Base-by-base conservation (phyloP, 2,113 vertebrate genomes). In the Crotalus horridus region DNA sequence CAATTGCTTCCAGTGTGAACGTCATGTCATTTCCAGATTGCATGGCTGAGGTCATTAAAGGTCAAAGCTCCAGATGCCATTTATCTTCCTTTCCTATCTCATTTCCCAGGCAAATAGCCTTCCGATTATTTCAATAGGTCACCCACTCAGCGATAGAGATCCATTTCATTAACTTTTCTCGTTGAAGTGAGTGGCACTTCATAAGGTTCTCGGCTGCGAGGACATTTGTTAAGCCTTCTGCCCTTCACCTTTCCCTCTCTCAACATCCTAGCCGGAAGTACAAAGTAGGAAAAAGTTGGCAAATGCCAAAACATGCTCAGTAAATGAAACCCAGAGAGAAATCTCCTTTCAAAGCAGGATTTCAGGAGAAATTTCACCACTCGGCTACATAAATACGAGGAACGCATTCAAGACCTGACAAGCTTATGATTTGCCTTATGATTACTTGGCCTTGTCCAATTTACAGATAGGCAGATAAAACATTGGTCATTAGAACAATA, bases 101-200 rank as follows among this genome's bases (percentile, higher is more conserved):
- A 5, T 94, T 92, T 96, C 90, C 86, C 90, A 93, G 92, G 85
- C 92, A 95, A 95, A 91, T 92, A 92, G 54, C 92, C 92, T 94
- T 96, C 91, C 89, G 93, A 94, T 97, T 96, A 93, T 69, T 93
- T 94, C 95, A 94, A 85, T 94, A 96, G 94, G 91, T 92, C 94
- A 91, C 74, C 86, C 88, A 69, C 91, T 95, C 90, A n/a, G 88
- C 56, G 56, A 93, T 43, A 92, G 39, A 21, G 89, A 94, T 91
- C 85, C 69, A 85, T 96, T 93, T 93, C 91, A 93, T 95, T 95
- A 95, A 90, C 94, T 95, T 85, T 95, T 46, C 87, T 86, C 12
- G 0, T 53, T 74, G 88, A 51, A 33, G 87, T 91, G 89, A 95
- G 91, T 43, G 91, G 58, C 0, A 1, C 23, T 39, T 26, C 85